Conservation (phyloP, 1,140 invertebrate species). For the Aphidius gifuensis region DNA sequence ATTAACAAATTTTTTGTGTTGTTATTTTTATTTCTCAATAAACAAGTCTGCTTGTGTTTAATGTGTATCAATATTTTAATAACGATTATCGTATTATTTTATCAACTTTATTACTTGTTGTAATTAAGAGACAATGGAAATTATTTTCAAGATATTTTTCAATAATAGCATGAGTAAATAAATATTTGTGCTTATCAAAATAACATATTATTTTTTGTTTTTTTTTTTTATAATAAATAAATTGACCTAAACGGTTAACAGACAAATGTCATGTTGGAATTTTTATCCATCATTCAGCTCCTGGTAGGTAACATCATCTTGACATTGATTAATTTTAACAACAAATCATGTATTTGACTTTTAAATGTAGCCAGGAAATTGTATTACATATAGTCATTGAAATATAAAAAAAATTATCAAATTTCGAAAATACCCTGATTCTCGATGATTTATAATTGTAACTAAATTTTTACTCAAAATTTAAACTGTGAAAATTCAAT, state of each 20-base stretch:
- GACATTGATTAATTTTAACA: too few relatives aligned
- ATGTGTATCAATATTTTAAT: conserved; percentile 3
- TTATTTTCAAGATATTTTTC: too few relatives aligned
- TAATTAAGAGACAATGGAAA: background rate
- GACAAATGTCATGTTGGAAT: conserved; percentile 34
- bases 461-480: too few relatives aligned
- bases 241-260: background rate
- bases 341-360: background rate
- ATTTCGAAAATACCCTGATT: too few relatives aligned
- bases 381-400: background rate
- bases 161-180: too few relatives aligned
- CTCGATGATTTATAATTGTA: too few relatives aligned
- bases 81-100: too few relatives aligned
- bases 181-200: background rate
- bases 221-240: conserved; percentile 1
- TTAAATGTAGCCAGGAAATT: background rate
- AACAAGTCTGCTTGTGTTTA: background rate
- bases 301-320: conserved; percentile 25
- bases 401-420: background rate
- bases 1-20: background rate
- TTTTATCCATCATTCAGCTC: conserved; percentile 36
- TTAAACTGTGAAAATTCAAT: too few relatives aligned
- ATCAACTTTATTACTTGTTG: too few relatives aligned
- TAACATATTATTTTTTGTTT: too few relatives aligned
- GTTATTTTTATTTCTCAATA: background rate